Evolutionary conservation across 2,113 vertebrate species (phyloP), one percentile per base, ranked within the genome.

Genomic region (Datnioides undecimradiatus): DNA sequence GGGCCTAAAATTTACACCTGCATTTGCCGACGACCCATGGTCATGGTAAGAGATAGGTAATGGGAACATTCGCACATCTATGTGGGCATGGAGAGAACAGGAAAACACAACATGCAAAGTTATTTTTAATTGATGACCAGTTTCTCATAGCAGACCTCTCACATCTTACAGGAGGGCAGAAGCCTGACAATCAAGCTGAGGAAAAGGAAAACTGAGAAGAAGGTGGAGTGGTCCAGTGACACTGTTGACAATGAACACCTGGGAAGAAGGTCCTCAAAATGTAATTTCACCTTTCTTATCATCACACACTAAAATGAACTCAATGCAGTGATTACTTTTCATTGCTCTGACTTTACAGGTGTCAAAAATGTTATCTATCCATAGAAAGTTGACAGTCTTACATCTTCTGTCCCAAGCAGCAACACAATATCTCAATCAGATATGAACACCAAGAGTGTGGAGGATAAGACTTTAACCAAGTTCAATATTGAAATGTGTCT

Each of bases 191-290:
- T 98, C 90, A 97, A 97, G 80, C 94, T 98, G 81, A 95, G 96
- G 85, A 97, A 97, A 91, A 95, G 96, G 88, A 97, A 97, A 90
- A 97, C 96, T 0, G 96, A 97, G 73, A 97, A 97, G 89, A 97
- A 97, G 80, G 97, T 98, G 64, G 97, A 97, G 91, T 98, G 96
- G 96, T 96, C 96, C 9, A 98, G 96, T 64, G 96, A 98, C 91
- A 97, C 96, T 0, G 96, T 98, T 14, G 97, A 98, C 89, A 98
- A 98, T 0, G 97, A 98, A 64, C 96, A 98, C 77, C 94, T 98
- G 87, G 97, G 97, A 16, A 95, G 96, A 52, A 95, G 96, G 74
- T 98, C 97, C 51, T 98, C 97, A 21, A 98, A 98, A 81, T 98
- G 97, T 98, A 82, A 96, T 97, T 94, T 29, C 11, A 0, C 59